Evolutionary conservation across 2,113 vertebrate species (phyloP).

Genomic region (cat (Felis catus)): DNA sequence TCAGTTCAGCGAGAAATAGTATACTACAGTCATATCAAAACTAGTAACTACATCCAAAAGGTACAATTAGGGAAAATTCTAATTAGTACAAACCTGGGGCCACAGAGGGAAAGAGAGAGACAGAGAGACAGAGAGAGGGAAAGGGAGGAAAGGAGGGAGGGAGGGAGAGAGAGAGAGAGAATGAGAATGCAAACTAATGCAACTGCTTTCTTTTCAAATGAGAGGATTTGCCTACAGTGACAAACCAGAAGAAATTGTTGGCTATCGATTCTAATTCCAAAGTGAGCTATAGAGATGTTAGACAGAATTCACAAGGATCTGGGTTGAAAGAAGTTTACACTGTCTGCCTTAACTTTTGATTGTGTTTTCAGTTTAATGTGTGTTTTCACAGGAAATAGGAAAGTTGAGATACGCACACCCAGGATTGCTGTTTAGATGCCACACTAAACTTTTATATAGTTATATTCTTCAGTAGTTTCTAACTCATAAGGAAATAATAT

Average conservation of each 20-base stretch:
- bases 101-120: not conserved
- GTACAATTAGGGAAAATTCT: not conserved
- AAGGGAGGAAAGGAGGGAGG: not conserved
- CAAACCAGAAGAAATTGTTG: not conserved
- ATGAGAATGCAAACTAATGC: not conserved
- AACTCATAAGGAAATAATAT: conserved; percentile 81
- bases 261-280: not conserved
- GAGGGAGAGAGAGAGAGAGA: not conserved
- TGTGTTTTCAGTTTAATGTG: conserved; percentile 21
- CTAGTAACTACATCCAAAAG: not conserved
- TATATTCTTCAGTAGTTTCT: conserved; percentile 75
- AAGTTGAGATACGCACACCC: not conserved
- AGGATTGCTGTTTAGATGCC: conserved; percentile 17
- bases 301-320: not conserved
- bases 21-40: not conserved
- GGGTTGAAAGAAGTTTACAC: conserved; percentile 19
- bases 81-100: fast-evolving
- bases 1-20: not conserved
- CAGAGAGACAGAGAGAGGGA: not conserved
- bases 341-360: conserved; percentile 27
- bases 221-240: not conserved
- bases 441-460: conserved; percentile 67
- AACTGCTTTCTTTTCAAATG: not conserved
- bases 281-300: not conserved
- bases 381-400: not conserved